Evolutionary conservation across 2,888 invertebrate genomes (phyloP).

Genomic region (Sceliomorpha sp.): DNA sequence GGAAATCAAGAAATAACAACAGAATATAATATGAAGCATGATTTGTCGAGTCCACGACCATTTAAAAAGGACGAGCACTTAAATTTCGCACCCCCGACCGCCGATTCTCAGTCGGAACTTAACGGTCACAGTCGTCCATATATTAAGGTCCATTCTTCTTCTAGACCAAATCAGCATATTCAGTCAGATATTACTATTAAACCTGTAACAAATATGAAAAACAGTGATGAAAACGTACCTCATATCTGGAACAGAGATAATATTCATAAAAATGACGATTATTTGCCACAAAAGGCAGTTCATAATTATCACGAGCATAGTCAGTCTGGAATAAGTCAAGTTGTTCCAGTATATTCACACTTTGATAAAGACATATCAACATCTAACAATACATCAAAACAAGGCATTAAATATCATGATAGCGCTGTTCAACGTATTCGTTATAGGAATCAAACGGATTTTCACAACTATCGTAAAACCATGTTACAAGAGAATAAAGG

Average conservation of each 20-base stretch:
- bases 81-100: conserved; percentile 69
- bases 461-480: conserved; percentile 28
- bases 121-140: conserved; percentile 68
- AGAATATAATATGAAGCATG: conserved; percentile 9
- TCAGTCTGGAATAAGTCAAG: conserved; percentile 56
- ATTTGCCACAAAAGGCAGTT: conserved; percentile 7
- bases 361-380: conserved; percentile 7
- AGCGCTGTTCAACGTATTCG: conserved; percentile 21
- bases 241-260: neutral
- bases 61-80: conserved; percentile 64
- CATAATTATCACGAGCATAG: conserved; percentile 21
- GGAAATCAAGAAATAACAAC: conserved; percentile 7
- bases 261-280: conserved; percentile 13
- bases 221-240: neutral
- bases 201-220: conserved; percentile 37
- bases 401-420: conserved; percentile 10
- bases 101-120: conserved; percentile 58
- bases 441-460: conserved; percentile 43
- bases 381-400: conserved; percentile 14
- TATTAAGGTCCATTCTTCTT: conserved; percentile 54
- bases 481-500: conserved; percentile 6
- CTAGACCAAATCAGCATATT: conserved; percentile 51
- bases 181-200: conserved; percentile 61
- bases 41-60: conserved; percentile 39
- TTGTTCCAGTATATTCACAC: conserved; percentile 30